Evolutionary conservation across 2,888 invertebrate species (phyloP), one percentile per base, ranked within the genome.

Genomic region (Melinopterus prodromus): DNA sequence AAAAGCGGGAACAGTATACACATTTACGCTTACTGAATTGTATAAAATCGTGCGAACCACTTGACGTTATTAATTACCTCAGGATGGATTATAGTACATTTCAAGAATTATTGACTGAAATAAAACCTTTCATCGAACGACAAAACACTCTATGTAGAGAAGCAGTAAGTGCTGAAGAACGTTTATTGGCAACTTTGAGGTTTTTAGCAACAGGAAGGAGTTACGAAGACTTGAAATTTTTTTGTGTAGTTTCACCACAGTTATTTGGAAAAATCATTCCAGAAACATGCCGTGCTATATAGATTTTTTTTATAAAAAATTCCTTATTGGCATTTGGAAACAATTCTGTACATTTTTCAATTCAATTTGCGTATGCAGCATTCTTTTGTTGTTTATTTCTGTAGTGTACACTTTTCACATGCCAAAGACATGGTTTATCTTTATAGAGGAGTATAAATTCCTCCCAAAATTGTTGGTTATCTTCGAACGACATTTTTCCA

Each of bases 181-280:
- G 84, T 77, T 80, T 84, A 69, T 77, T 81, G 76, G 83, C 84
- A 38, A 83, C 83, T 36, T 82, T 84, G 75, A 81, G 84, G 81
- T 84, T 84, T 82, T 79, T 83, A 78, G 84, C 81, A 70, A 84
- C 83, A 77, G 84, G 85, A 69, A 83, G 83, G 69, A 83, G 81
- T 36, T 86, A 84, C 78, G 84, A 86, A 82, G 82, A 83, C 78
- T 82, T 86, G 16, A 83, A 86, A 79, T 85, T 83, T 82, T 80
- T 84, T 77, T 83, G 83, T 26, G 82, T 82, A 53, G 86, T 86
- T 77, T 85, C 84, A 71, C 81, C 84, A 71, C 85, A 85, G 82
- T 81, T 84, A 70, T 80, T 37, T n/a, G n/a, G n/a, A n/a, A n/a
- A 80, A 81, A 85, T 86, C 72, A 84, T 85, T 77, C 84, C 84